A percentile compares a stretch with the other conserved stretches of the same genome.
Conservation (phyloP, 2,888 invertebrate genomes). For the Apotomis betuletana region DNA sequence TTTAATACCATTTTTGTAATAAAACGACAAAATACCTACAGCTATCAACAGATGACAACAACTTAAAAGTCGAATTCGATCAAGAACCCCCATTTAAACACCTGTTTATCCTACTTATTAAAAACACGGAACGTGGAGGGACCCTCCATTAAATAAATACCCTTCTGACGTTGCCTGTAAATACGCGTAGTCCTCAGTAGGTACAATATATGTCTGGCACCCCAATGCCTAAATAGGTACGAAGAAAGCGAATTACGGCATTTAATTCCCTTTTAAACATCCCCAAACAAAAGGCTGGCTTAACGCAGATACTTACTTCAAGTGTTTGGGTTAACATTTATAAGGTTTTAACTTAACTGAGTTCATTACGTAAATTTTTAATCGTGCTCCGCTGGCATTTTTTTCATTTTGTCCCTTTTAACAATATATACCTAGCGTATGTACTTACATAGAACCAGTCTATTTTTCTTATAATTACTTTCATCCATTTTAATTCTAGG, state of each 20-base stretch:
- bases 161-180: constrained; percentile 1
- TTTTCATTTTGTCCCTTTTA: no score
- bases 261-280: constrained; percentile 41
- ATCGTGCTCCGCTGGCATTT: background rate
- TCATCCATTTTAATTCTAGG: no score
- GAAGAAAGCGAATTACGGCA: constrained; percentile 41
- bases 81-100: constrained; percentile 3
- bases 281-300: constrained; percentile 30
- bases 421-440: no score
- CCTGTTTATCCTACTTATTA: constrained; percentile 16
- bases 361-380: background rate
- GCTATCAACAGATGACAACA: no score
- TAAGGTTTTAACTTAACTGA: constrained; percentile 12
- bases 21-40: no score
- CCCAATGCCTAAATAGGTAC: constrained; percentile 43
- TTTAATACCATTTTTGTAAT: no score
- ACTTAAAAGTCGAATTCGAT: background rate
- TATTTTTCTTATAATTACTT: no score
- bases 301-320: constrained; percentile 22
- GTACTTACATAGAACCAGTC: no score
- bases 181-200: background rate
- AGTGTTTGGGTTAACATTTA: constrained; percentile 11
- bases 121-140: constrained; percentile 6
- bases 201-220: constrained; percentile 23
- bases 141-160: constrained; percentile 6